Base-by-base conservation (phyloP, 23 tunicate species). In the Oikopleura dioica region DNA sequence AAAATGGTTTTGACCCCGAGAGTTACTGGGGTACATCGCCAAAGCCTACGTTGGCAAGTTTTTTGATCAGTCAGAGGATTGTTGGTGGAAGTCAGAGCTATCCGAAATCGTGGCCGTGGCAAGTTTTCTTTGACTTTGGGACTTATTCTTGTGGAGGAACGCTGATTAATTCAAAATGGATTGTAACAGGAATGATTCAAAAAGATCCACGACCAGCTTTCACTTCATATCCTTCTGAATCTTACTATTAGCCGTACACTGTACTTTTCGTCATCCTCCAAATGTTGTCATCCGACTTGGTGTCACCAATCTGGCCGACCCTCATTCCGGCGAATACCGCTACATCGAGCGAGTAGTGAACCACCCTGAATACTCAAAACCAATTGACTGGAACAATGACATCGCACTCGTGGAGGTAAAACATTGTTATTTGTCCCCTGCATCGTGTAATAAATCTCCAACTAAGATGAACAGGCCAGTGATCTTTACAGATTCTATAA, bases 371-470 rank as follows among this genome's bases (percentile, higher is more conserved):
- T 44, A 9, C 21, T 44, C 9, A 9, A 44, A 44, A 21, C 55
- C 55, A 9, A 44, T 44, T 9, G 55, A 44, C 21, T 44, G 55
- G 55, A 75, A 68, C 1, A 79, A 79, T 44, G 81, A 79, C 44
- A 75, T 79, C 1, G 77, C 81, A 28, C 24, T 79, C 0, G 72
- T 79, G 1, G n/a, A n/a, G n/a, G n/a, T n/a, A n/a, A n/a, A n/a
- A n/a, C n/a, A n/a, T n/a, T n/a, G n/a, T n/a, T n/a, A n/a, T n/a
- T n/a, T n/a, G n/a, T n/a, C n/a, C n/a, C n/a, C n/a, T n/a, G n/a
- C n/a, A n/a, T n/a, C n/a, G n/a, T n/a, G n/a, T n/a, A n/a, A n/a
- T n/a, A n/a, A n/a, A n/a, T n/a, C n/a, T n/a, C n/a, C n/a, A n/a
- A n/a, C n/a, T n/a, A 32, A 79, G 36, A 34, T 79, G 55, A 0